A percentile compares a stretch with the other conserved stretches of the same genome.
phyloP scores from a whole-genome alignment of 2,888 invertebrate species.

The Campaea margaritaria region DNA sequence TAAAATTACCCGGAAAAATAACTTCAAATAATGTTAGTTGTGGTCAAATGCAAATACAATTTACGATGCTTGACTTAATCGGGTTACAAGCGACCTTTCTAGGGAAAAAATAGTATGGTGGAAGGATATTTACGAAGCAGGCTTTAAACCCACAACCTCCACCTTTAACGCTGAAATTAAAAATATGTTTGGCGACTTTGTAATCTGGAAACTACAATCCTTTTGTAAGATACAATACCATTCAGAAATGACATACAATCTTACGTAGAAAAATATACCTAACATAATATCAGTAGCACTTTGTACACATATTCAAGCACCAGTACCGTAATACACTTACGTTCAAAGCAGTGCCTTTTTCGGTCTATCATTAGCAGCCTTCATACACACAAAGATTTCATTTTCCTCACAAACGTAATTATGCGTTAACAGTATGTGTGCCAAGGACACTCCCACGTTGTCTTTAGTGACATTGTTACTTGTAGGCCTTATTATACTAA shows the following conservation, averaged over 20 bases:
- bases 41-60: constrained; percentile 5
- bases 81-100: neutral
- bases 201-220: no score
- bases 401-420: constrained; percentile 19
- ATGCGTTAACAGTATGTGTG: constrained; percentile 18
- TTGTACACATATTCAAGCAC: no score
- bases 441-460: constrained; percentile 30
- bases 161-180: no score
- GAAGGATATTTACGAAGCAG: no score
- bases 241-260: no score
- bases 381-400: constrained; percentile 14
- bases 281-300: no score
- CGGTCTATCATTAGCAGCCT: constrained; percentile 1
- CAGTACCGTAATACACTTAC: neutral
- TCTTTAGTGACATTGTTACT: constrained; percentile 15
- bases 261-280: no score
- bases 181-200: no score
- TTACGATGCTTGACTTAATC: neutral
- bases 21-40: constrained; percentile 7
- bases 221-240: no score
- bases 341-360: constrained; percentile 1
- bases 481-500: constrained; percentile 12
- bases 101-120: neutral
- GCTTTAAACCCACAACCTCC: no score
- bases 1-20: neutral